phyloP scores from a whole-genome alignment of 2,888 invertebrate genomes.

The Mythimna loreyi region DNA sequence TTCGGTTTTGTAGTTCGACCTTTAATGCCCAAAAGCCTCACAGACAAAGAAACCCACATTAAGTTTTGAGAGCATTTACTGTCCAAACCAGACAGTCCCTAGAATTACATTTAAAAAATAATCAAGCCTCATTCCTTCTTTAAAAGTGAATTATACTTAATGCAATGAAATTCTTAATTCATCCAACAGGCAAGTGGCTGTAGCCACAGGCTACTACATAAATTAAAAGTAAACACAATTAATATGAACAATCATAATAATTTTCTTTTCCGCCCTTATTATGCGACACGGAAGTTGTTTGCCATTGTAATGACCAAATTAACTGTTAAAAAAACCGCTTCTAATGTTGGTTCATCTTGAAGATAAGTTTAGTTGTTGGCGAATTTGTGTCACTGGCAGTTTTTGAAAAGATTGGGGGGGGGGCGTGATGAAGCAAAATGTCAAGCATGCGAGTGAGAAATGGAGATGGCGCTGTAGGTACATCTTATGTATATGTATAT shows the following conservation, averaged over 20 bases:
- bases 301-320: constrained; percentile 19
- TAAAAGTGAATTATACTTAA: constrained; percentile 24
- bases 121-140: constrained; percentile 2
- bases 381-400: background rate
- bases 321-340: background rate
- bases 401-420: background rate
- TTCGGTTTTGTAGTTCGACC: background rate
- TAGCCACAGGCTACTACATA: constrained; percentile 34
- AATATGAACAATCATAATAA: constrained; percentile 44
- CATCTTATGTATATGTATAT: no score
- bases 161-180: constrained; percentile 33
- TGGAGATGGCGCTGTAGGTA: no score
- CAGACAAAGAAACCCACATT: background rate
- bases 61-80: constrained; percentile 4
- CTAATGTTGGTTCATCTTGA: background rate
- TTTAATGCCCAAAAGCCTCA: constrained; percentile 3
- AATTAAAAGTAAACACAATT: constrained; percentile 54
- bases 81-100: constrained; percentile 3
- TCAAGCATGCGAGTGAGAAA: no score
- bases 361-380: background rate
- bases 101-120: constrained; percentile 16
- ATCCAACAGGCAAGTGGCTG: constrained; percentile 19
- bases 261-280: constrained; percentile 33
- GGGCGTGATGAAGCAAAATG: no score
- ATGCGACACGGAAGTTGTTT: constrained; percentile 31